Percentiles rank a stretch among this genome's conserved stretches.
phyloP scores from a whole-genome alignment of 1,140 invertebrate species.

The Tetramorium simillimum region DNA sequence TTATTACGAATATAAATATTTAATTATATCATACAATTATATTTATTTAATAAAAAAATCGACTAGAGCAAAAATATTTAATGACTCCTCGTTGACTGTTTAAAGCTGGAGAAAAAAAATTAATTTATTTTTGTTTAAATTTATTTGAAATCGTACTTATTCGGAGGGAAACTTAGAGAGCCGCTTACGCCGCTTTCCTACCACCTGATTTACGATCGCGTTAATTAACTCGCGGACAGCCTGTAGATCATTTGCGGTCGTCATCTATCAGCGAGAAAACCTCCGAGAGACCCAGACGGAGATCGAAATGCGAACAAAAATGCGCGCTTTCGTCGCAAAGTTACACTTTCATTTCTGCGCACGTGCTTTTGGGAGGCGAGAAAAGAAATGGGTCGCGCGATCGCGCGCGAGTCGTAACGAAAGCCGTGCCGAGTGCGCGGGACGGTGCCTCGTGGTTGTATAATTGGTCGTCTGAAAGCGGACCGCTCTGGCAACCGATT shows the following conservation, averaged over 20 bases:
- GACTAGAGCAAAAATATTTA: not conserved
- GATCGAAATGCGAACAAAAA: not conserved
- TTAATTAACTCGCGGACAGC: slow-evolving; percentile 5
- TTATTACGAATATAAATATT: not conserved
- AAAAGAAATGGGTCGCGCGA: slow-evolving; percentile 62
- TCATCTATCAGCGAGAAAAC: slow-evolving; percentile 10
- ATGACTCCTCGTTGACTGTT: not conserved
- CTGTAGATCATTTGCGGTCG: not conserved
- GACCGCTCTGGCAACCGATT: slow-evolving; percentile 37
- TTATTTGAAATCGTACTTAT: not conserved
- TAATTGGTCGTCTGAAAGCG: slow-evolving; percentile 69
- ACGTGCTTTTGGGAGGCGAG: slow-evolving; percentile 16
- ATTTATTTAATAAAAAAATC: not conserved
- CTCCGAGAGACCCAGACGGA: not conserved
- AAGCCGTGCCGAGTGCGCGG: slow-evolving; percentile 33
- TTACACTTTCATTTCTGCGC: slow-evolving; percentile 39
- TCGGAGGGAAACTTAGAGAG: not conserved
- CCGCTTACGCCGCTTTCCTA: not conserved
- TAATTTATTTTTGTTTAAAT: not conserved
- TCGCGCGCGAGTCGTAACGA: slow-evolving; percentile 33
- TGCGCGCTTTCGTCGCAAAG: slow-evolving; percentile 28
- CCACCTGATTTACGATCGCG: slow-evolving; percentile 20
- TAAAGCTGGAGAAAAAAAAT: not conserved
- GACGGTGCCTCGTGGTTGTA: slow-evolving; percentile 61
- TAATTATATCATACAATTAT: not conserved